Conservation (phyloP, 2,113 vertebrate genomes). For the Progne subis region DNA sequence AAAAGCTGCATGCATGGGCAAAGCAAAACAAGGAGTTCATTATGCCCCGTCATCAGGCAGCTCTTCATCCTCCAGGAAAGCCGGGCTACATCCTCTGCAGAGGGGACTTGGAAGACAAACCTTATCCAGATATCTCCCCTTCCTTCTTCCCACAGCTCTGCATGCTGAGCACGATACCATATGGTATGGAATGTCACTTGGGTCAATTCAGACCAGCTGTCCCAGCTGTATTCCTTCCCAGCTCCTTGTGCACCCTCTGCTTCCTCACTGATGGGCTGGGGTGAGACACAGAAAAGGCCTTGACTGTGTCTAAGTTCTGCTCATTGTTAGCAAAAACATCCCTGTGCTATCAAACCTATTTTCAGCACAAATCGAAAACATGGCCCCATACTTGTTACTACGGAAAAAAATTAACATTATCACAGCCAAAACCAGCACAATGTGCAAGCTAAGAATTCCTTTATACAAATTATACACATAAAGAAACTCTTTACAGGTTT, state of each 20-base stretch:
- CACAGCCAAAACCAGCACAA: neutral
- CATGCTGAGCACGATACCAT: neutral
- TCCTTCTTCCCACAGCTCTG: neutral
- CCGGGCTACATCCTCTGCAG: fast-evolving
- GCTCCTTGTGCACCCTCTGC: neutral
- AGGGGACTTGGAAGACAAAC: neutral
- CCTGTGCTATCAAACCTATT: neutral
- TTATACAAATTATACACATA: neutral
- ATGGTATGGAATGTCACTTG: neutral
- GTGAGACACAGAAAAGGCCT: neutral
- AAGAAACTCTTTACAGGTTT: neutral
- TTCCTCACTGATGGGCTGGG: neutral
- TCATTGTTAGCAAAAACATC: neutral
- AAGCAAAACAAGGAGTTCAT: neutral
- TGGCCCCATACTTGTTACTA: too few relatives aligned
- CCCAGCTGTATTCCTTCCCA: neutral
- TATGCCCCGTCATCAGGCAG: neutral
- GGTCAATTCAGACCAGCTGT: neutral
- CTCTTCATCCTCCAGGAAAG: neutral
- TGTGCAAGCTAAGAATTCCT: neutral
- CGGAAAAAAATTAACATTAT: neutral
- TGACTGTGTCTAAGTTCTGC: neutral
- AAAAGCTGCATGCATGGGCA: neutral
- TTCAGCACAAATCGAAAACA: neutral
- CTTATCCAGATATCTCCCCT: neutral